These are phyloP conservation scores for Baryphthengus martii DNA, from an alignment of 2,113 vertebrate genomes.

Conservation along the genomic window DNA sequence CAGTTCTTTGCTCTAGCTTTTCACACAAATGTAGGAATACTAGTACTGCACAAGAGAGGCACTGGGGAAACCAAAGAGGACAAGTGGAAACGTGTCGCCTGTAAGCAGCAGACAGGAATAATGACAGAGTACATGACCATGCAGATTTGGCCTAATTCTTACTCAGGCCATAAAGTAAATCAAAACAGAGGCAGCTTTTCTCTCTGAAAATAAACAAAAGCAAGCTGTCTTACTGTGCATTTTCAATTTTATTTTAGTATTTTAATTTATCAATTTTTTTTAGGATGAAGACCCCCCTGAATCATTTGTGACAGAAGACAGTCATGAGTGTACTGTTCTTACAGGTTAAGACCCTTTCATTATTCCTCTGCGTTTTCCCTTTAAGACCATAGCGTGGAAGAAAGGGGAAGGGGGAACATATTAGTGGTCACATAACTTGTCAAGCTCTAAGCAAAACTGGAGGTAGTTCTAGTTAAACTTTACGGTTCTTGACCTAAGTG, in stretches of 20 bases:
- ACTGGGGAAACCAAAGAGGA: not conserved
- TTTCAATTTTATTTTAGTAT: not conserved
- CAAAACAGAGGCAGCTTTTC: not conserved
- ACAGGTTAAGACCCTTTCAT: constrained; percentile 17
- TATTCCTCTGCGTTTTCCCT: not conserved
- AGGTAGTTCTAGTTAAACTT: not conserved
- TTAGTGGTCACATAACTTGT: not conserved
- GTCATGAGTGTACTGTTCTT: constrained; percentile 3
- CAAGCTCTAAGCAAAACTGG: not conserved
- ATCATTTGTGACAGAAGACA: constrained; percentile 41
- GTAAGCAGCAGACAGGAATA: not conserved
- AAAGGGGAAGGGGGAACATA: not conserved
- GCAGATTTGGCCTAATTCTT: not conserved
- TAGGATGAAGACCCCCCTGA: constrained; percentile 27
- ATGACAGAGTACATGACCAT: not conserved
- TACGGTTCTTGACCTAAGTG: not conserved
- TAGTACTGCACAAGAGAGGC: not conserved
- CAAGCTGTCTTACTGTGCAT: not conserved
- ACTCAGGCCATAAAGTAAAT: not conserved
- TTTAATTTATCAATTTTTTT: not conserved
- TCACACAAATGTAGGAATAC: not conserved
- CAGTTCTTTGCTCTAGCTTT: not conserved
- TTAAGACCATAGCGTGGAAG: not conserved
- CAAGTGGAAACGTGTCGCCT: not conserved
- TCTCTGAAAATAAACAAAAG: not conserved